These are phyloP conservation scores for Micromussa lordhowensis DNA, from an alignment of 92 coral and sea anemone genomes.

Conservation along the genomic window DNA sequence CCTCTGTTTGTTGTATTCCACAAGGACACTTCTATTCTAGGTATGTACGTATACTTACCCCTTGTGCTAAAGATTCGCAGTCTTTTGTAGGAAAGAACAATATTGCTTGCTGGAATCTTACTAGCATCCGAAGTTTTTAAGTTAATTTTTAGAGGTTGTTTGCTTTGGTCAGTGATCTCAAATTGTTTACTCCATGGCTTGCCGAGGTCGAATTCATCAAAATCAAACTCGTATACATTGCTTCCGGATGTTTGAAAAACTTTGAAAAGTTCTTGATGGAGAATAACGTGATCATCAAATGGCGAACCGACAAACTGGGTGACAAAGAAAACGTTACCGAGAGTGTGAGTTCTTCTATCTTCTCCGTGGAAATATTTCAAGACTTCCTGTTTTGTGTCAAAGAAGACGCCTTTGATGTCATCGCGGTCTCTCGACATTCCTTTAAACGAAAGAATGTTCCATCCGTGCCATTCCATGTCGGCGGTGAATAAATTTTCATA, in stretches of 20 bases:
- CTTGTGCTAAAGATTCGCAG: neutral
- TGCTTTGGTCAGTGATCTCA: neutral
- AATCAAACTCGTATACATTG: neutral
- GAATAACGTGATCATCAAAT: neutral
- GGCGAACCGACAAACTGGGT: neutral
- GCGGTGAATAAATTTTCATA: neutral
- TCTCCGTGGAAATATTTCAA: constrained; percentile 5
- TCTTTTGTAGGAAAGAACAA: neutral
- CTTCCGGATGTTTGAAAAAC: neutral
- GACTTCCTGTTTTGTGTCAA: neutral
- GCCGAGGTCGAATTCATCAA: neutral
- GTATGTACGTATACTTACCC: neutral
- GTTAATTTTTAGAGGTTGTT: neutral
- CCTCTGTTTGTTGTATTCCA: neutral
- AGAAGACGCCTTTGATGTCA: neutral
- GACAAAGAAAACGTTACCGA: neutral
- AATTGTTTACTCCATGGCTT: neutral
- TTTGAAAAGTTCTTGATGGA: neutral
- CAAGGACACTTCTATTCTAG: neutral
- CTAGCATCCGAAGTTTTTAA: neutral
- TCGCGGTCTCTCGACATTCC: neutral
- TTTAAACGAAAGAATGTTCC: neutral
- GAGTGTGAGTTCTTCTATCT: neutral
- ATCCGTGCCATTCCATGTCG: neutral
- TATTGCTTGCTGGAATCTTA: neutral